Base-by-base conservation (phyloP, 2,113 vertebrate genomes). In the Sturnira hondurensis region DNA sequence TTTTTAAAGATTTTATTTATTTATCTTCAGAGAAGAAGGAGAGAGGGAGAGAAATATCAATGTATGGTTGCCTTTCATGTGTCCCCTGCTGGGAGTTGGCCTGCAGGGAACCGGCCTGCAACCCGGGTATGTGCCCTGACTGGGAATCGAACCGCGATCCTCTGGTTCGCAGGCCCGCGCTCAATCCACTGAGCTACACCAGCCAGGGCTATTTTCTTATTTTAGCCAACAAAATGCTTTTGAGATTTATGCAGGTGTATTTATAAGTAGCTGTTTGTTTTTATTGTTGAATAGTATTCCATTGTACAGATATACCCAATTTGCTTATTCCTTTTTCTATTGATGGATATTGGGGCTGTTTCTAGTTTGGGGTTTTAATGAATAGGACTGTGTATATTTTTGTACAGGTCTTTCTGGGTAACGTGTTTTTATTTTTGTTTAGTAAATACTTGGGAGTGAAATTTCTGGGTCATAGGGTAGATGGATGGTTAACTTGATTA, bases 391-490 rank as follows among this genome's bases (percentile, higher is more conserved):
- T 61, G 17, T 82, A 41, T 47, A 15, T 63, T 63, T 63, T 63
- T 63, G 17, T 58, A 41, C 11, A 36, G 28, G 41, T 87, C 28
- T 84, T 78, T 90, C 41, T 28, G 38, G 47, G 52, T 50, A 85
- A n/a, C 36, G 14, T 38, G 50, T 78, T 94, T 71, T 77, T 86
- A 78, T 76, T 82, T 86, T 68, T 89, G 45, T 78, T 94, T 92
- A 24, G 31, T 54, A 92, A 80, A 78, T 73, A n/a, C 26, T 19
- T 41, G 50, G 33, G 70, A 43, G 54, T 92, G 84, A 65, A 73
- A 22, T 47, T 89, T 89, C 38, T 56, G 41, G 36, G 12, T 83
- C 20, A 26, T 47, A 50, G 43, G 36, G n/a, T 61, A 61, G 33
- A 13, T 24, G 28, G 15, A 3, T 80, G 63, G 41, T 89, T 73